Base-by-base conservation (phyloP, 2,888 invertebrate species). In the Thumatha senex region DNA sequence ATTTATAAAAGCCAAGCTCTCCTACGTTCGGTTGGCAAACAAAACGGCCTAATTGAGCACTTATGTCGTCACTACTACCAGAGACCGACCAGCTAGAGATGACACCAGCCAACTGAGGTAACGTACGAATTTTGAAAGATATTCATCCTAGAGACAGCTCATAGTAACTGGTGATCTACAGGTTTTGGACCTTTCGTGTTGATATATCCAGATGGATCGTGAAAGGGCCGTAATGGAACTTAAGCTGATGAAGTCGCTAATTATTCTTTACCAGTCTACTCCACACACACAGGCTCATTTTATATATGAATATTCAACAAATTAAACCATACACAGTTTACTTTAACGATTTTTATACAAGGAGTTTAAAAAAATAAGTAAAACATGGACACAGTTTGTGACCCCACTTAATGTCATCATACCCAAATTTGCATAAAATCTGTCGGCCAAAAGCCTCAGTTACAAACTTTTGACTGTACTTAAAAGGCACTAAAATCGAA, bases 381-480 rank as follows among this genome's bases (percentile, higher is more conserved):
- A 84, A 82, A 76, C 45, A 71, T 70, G 76, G 73, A 72, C 79
- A 72, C 84, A 80, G 76, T 83, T 84, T 82, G 81, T 73, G 69
- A 66, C 80, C 79, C 78, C 73, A 82, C 80, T 84, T 84, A 82
- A 84, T 76, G 76, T 74, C 76, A 78, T 79, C 70, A 78, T 80
- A 72, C 66, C 72, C 70, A 62, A 78, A 89, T 89, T 89, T 89
- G 84, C 90, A 90, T 89, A 88, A 89, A 88, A 84, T 80, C 80
- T 74, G 76, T 75, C 74, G 78, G 68, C 71, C 63, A 65, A 63
- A 29, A 66, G 68, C 75, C 75, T 73, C 74, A 74, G 70, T 75
- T 74, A 78, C 74, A 81, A 89, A 88, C 81, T 89, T 87, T 82
- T 76, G 77, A 74, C 74, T 78, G 74, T 80, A 78, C 82, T 85